Conservation (phyloP, 2,888 invertebrate species). For the Bellardia pandia region DNA sequence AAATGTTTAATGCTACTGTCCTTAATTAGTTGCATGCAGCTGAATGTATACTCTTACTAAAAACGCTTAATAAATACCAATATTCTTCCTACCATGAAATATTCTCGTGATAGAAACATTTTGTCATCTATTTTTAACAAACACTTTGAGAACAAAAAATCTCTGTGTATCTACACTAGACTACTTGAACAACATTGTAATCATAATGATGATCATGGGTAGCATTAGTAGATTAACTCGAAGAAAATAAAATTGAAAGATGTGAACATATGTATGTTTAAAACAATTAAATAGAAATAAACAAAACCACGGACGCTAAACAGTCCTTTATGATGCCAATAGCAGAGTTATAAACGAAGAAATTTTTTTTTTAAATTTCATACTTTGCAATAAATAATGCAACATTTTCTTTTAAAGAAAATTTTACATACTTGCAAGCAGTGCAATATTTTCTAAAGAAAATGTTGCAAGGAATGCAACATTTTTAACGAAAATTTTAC, state of each 20-base stretch:
- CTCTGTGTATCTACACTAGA: background rate
- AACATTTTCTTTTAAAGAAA: no score
- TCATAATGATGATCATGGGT: background rate
- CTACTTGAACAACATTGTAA: background rate
- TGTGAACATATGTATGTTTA: slow-evolving; percentile 44
- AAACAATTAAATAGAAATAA: slow-evolving; percentile 43
- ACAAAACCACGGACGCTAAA: slow-evolving; percentile 2
- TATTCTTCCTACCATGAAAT: slow-evolving; percentile 67
- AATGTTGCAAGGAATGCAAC: no score
- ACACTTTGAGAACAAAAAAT: background rate
- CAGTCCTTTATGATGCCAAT: slow-evolving; percentile 4
- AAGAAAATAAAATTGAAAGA: slow-evolving; percentile 18
- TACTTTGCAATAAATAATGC: background rate
- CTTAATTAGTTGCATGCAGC: no score
- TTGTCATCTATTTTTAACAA: slow-evolving; percentile 44
- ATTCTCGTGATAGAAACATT: slow-evolving; percentile 31
- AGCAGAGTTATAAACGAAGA: slow-evolving; percentile 13
- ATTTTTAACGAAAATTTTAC: no score
- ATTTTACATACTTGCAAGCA: background rate
- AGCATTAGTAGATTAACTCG: background rate
- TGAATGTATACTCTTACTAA: background rate
- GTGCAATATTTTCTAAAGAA: background rate
- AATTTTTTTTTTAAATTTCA: background rate
- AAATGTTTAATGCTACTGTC: no score
- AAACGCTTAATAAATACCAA: background rate